Percentiles rank a stretch among this genome's conserved stretches.
Evolutionary conservation across 2,888 invertebrate genomes (phyloP).

Genomic region (Pyrrhosoma nymphula): DNA sequence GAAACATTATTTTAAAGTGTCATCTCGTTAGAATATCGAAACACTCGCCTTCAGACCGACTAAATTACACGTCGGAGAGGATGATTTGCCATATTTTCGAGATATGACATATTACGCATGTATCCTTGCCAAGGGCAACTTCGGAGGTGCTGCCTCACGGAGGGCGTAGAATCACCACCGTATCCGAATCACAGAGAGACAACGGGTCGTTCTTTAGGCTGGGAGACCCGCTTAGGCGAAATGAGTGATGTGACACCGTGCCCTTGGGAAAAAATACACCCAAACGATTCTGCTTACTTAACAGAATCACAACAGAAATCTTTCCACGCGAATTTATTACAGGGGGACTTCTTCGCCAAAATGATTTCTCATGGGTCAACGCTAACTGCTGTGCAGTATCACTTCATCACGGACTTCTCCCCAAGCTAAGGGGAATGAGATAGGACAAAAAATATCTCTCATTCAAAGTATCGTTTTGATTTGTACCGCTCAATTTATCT

Average conservation of each 20-base stretch:
- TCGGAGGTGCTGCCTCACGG: neutral
- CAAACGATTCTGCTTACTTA: neutral
- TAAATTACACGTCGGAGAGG: neutral
- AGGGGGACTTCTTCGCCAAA: neutral
- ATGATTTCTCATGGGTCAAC: neutral
- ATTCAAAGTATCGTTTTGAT: neutral
- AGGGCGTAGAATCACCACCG: neutral
- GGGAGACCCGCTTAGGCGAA: neutral
- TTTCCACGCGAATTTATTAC: slow-evolving; percentile 4
- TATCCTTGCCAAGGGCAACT: neutral
- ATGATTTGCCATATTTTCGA: slow-evolving; percentile 8
- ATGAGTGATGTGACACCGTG: neutral
- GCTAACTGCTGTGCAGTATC: neutral
- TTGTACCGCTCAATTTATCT: no score
- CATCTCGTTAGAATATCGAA: neutral
- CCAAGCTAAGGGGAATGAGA: neutral
- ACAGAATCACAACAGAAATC: neutral
- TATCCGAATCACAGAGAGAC: neutral
- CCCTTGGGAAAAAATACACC: neutral
- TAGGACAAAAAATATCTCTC: neutral
- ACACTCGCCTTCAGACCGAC: neutral
- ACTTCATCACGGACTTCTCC: neutral
- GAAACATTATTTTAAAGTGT: neutral
- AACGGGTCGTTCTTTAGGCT: neutral
- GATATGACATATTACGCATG: slow-evolving; percentile 12